Evolutionary conservation across 2,888 invertebrate species (phyloP).

Genomic region (Himalopsyche tibetana): DNA sequence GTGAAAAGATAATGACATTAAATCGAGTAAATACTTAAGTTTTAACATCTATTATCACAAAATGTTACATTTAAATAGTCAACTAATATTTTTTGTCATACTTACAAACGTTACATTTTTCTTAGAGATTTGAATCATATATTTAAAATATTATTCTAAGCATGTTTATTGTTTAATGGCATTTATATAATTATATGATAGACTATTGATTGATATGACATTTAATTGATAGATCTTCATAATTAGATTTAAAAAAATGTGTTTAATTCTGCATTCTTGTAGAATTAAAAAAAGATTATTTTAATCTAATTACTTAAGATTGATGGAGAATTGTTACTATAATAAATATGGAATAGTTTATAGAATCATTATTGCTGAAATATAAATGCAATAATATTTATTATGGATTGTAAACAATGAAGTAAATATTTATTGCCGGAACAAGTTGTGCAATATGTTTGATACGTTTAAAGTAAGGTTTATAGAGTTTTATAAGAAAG

Average conservation of each 20-base stretch:
- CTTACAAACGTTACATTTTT: slow-evolving; percentile 28
- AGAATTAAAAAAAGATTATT: too few species aligned
- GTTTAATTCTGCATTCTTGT: too few species aligned
- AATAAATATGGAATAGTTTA: too few species aligned
- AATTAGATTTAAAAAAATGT: too few species aligned
- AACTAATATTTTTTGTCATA: slow-evolving; percentile 38
- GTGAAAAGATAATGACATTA: slow-evolving; percentile 27
- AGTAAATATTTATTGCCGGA: slow-evolving; percentile 60
- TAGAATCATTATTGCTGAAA: too few species aligned
- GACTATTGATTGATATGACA: too few species aligned
- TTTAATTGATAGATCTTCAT: too few species aligned
- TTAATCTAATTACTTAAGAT: too few species aligned
- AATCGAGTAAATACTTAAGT: slow-evolving; percentile 45
- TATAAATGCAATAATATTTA: too few species aligned
- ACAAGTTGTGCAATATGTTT: slow-evolving; percentile 44
- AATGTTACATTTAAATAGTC: slow-evolving; percentile 57
- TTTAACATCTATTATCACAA: slow-evolving; percentile 62
- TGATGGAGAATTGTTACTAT: too few species aligned
- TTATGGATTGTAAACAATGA: too few species aligned
- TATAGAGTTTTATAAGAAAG: slow-evolving; percentile 64
- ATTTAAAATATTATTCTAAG: slow-evolving; percentile 28
- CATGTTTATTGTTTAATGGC: slow-evolving; percentile 62
- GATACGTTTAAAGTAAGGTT: slow-evolving; percentile 57
- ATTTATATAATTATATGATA: slow-evolving; percentile 16
- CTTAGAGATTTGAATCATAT: background rate